Evolutionary conservation across 2,888 invertebrate genomes (phyloP).

Genomic region (Metallyticus violacea): DNA sequence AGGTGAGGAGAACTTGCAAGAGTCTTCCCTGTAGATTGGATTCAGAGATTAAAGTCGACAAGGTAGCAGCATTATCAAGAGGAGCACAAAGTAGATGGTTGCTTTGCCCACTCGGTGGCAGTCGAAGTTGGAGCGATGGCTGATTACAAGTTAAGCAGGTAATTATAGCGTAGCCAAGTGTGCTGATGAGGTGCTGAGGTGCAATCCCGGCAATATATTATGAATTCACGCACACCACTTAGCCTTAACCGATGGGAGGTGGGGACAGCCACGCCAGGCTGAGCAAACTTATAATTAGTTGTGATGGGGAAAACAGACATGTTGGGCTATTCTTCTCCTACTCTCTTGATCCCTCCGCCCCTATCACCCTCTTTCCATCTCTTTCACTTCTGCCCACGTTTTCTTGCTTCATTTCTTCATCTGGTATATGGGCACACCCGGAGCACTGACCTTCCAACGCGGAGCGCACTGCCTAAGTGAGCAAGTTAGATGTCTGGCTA

Average conservation of each 20-base stretch:
- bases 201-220: conserved; percentile 25
- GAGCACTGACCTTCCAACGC: neutral
- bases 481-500: neutral
- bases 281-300: conserved; percentile 10
- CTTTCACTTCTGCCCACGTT: neutral
- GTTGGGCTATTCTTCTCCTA: neutral
- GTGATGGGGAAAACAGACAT: conserved; percentile 11
- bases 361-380: neutral
- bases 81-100: too few relatives aligned
- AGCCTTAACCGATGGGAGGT: neutral
- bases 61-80: neutral
- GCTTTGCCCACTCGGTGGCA: neutral
- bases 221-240: conserved; percentile 19
- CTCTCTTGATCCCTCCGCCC: neutral
- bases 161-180: conserved; percentile 18
- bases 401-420: neutral
- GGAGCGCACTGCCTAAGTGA: neutral
- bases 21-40: too few relatives aligned
- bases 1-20: neutral
- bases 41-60: neutral
- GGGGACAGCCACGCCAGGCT: neutral
- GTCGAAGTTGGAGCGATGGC: neutral
- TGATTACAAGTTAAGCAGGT: conserved; percentile 15
- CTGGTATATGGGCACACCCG: neutral
- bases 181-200: conserved; percentile 27